Conservation (phyloP, 2,113 vertebrate species). For the Eulemur macaco region DNA sequence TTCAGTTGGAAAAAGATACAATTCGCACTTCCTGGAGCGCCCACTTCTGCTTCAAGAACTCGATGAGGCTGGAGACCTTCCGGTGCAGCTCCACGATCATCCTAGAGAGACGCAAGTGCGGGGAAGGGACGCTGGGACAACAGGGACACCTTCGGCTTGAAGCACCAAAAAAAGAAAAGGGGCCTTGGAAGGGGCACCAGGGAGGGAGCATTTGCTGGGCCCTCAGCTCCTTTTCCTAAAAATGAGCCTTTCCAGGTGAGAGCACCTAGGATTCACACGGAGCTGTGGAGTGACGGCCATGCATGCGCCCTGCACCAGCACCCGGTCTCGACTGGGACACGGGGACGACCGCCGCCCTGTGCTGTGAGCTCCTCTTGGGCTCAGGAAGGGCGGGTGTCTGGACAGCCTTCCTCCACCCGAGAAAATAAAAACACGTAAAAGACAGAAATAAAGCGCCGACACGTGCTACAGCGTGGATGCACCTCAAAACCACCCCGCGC, state of each 20-base stretch:
- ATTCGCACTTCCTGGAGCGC: slow-evolving; percentile 94
- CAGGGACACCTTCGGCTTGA: not conserved
- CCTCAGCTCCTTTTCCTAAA: not conserved
- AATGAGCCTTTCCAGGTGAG: not conserved
- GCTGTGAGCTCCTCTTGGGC: not conserved
- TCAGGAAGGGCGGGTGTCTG: not conserved
- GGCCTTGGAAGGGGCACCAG: not conserved
- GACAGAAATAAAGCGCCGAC: not conserved
- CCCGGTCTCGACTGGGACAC: not conserved
- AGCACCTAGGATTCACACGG: not conserved
- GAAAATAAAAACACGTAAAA: not conserved
- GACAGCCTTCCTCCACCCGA: not conserved
- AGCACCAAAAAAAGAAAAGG: not conserved
- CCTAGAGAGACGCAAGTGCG: slow-evolving; percentile 78
- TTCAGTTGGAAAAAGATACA: slow-evolving; percentile 90
- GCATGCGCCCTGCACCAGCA: no score
- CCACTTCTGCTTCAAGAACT: slow-evolving; percentile 99
- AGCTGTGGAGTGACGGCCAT: not conserved
- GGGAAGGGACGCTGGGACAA: not conserved
- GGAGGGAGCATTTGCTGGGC: not conserved
- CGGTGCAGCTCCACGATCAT: slow-evolving; percentile 99
- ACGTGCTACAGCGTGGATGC: no score
- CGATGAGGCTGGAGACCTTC: slow-evolving; percentile 98
- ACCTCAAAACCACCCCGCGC: accelerated
- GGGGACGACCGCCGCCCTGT: not conserved